Conservation (phyloP, 1,140 invertebrate species). For the Psilanteris sp. region DNA sequence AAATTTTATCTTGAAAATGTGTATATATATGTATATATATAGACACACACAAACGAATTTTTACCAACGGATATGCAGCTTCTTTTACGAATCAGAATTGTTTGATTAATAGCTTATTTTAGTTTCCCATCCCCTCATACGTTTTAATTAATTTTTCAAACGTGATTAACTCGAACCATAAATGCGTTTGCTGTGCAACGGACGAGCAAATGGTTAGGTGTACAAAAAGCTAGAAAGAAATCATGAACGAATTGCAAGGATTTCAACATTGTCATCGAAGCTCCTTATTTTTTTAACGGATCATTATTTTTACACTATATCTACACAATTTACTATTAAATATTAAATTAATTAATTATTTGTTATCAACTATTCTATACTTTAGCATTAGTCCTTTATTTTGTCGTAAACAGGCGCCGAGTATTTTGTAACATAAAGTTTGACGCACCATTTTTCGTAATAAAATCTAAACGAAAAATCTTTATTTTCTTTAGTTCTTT, state of each 20-base stretch:
- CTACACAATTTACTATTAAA: conserved; percentile 14
- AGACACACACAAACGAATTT: no score
- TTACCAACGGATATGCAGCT: conserved; percentile 2
- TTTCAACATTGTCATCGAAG: conserved; percentile 42
- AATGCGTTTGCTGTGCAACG: conserved; percentile 16
- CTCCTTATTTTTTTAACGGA: conserved; percentile 57
- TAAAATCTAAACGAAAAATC: conserved; percentile 54
- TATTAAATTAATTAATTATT: conserved; percentile 12
- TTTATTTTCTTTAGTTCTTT: conserved; percentile 28
- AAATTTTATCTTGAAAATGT: no score
- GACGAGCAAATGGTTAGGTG: conserved; percentile 17
- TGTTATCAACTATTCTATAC: conserved; percentile 28
- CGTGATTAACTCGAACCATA: no score
- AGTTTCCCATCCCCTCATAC: no score
- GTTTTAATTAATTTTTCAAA: no score
- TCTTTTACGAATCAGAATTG: no score
- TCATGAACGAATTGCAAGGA: conserved; percentile 36
- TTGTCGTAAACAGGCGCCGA: conserved; percentile 41
- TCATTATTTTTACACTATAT: conserved; percentile 52
- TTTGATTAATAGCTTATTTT: no score
- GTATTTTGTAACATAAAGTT: conserved; percentile 63
- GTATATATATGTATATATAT: no score
- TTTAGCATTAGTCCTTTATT: conserved; percentile 51
- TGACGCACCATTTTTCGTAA: conserved; percentile 53
- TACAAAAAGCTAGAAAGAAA: conserved; percentile 26